These are phyloP conservation scores for Oceanodroma leucorhoa DNA, from an alignment of 2,797 vertebrate species.

Conservation along the genomic window DNA sequence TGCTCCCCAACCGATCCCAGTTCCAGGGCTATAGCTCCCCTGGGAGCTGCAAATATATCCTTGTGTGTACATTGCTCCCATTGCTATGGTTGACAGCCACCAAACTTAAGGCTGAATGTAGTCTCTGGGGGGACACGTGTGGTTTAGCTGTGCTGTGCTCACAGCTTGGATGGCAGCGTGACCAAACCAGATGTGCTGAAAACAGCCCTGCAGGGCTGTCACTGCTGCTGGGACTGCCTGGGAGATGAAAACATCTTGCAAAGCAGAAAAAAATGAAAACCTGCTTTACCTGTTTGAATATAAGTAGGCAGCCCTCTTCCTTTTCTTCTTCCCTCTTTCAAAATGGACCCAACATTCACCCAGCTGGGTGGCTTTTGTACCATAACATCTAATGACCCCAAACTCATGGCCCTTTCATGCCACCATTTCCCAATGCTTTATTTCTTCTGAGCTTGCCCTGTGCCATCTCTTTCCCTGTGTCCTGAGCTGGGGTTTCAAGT, in stretches of 20 bases:
- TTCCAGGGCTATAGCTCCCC: not conserved
- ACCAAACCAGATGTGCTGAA: not conserved
- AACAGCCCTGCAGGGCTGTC: not conserved
- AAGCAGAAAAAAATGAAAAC: not conserved
- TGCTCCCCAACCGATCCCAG: not conserved
- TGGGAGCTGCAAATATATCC: not conserved
- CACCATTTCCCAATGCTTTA: not conserved
- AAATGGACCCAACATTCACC: not conserved
- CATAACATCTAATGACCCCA: not conserved
- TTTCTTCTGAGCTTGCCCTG: not conserved
- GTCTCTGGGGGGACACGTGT: fast-evolving
- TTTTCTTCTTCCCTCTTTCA: not conserved
- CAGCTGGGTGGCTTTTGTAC: not conserved
- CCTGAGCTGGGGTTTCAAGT: not conserved
- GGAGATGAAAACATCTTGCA: not conserved
- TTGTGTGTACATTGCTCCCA: not conserved
- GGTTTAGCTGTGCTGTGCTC: not conserved
- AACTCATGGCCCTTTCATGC: not conserved
- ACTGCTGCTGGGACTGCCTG: not conserved
- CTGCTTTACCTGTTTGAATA: not conserved
- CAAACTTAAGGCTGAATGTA: not conserved
- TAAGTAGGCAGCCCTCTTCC: not conserved
- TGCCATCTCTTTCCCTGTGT: not conserved
- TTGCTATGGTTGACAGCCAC: not conserved
- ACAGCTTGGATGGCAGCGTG: not conserved